phyloP scores from a whole-genome alignment of 1,140 invertebrate species.

The Pentalonia nigronervosa region DNA sequence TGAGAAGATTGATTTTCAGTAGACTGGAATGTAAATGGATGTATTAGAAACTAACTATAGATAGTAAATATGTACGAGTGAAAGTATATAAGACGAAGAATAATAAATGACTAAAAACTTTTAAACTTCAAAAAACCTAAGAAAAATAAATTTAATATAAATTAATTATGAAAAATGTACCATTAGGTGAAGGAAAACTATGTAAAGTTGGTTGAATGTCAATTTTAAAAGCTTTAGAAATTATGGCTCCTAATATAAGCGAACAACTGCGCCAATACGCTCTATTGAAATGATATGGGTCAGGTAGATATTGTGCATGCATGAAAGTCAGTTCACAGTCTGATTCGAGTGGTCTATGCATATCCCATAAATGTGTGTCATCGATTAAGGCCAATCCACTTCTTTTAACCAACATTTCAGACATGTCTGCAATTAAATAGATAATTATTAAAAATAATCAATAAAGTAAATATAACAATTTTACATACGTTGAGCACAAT shows the following conservation, averaged over 20 bases:
- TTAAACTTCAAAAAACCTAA: not conserved
- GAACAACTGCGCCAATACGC: constrained; percentile 93
- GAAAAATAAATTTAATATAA: not conserved
- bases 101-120: not conserved
- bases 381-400: constrained; percentile 85
- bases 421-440: constrained; percentile 70
- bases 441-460: not conserved
- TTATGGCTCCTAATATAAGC: constrained; percentile 82
- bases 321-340: constrained; percentile 83
- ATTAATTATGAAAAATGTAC: constrained; percentile 64
- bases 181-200: constrained; percentile 82
- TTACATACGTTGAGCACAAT: constrained; percentile 85
- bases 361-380: constrained; percentile 83
- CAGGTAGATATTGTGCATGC: constrained; percentile 74
- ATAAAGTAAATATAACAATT: not conserved
- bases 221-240: constrained; percentile 81
- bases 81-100: not conserved
- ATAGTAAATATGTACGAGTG: not conserved
- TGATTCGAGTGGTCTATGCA: constrained; percentile 84
- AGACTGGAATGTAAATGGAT: not conserved
- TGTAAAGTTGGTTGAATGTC: constrained; percentile 79
- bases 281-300: constrained; percentile 75
- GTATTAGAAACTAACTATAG: not conserved
- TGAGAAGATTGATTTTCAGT: too few species aligned
- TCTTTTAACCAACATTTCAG: constrained; percentile 74